Evolutionary conservation across 2,888 invertebrate genomes (phyloP).

Genomic region (Lordiphosa andalusiaca): DNA sequence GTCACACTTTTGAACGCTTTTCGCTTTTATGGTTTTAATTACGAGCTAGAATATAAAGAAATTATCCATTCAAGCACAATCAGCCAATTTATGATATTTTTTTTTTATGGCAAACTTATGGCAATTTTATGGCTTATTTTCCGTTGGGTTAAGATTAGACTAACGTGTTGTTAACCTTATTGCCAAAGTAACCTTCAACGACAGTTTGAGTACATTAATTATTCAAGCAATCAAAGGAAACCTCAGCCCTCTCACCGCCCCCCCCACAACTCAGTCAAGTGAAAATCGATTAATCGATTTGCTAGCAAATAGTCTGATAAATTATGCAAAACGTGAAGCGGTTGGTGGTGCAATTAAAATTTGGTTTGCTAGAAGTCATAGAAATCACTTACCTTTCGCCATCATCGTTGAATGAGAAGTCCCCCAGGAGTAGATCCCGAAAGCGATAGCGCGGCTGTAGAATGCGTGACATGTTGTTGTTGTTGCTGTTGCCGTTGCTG

Average conservation of each 20-base stretch:
- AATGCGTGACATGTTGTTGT: constrained; percentile 70
- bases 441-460: constrained; percentile 86
- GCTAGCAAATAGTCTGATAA: constrained; percentile 10
- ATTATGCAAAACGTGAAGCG: constrained; percentile 22
- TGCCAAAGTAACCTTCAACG: background rate
- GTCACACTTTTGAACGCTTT: no score
- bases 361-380: background rate
- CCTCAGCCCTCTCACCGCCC: background rate
- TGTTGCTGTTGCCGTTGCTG: constrained; percentile 46
- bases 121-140: background rate
- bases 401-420: constrained; percentile 88
- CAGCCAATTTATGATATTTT: constrained; percentile 5
- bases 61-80: constrained; percentile 4
- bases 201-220: constrained; percentile 9
- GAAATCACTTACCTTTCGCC: constrained; percentile 86
- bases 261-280: background rate
- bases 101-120: background rate
- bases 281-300: constrained; percentile 44
- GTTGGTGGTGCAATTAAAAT: constrained; percentile 53
- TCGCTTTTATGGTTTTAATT: constrained; percentile 7
- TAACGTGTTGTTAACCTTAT: constrained; percentile 10
- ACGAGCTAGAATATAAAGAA: background rate
- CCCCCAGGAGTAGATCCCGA: constrained; percentile 88
- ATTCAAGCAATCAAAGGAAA: constrained; percentile 6
- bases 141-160: constrained; percentile 6